Evolutionary conservation across 2,888 invertebrate genomes (phyloP), one percentile per base, ranked within the genome.

Genomic region (Unio delphinus): DNA sequence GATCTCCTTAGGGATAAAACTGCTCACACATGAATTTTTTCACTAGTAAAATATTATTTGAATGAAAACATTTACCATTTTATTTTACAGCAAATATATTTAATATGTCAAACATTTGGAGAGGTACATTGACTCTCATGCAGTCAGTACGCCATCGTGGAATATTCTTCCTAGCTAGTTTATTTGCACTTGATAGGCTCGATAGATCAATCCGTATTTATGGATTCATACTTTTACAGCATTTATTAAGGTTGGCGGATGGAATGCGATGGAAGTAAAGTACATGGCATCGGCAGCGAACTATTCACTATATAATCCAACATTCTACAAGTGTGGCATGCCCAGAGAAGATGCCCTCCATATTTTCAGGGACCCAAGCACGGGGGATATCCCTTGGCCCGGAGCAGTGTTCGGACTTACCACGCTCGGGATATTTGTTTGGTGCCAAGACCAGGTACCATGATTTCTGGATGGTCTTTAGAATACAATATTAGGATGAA

Each of bases 171-270:
- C 34, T 8, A 34, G 34, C 34, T 6, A 34, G 34, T 34, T 34
- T 34, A 34, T 34, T 34, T 34, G 7, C 34, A 7, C 7, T 15
- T 45, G 45, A 45, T 45, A 11, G 11, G 3, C 15, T 45, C 11
- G 11, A 45, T 15, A 45, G 45, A 45, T 15, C 45, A 11, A 45
- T 2, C 15, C 3, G 8, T 23, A 26, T 58, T 18, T n/a, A 45
- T 45, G 15, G 8, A 45, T 45, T 45, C 15, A 15, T 45, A 26
- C 11, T 6, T 62, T 63, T 68, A 20, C 57, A 80, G 80, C 78
- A 8, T 60, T 77, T 28, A 45, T 56, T 20, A 86, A 88, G 56
- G 90, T 91, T 20, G 92, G 91, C 4, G 92, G 92, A 0, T 91
- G 91, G 83, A 75, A 86, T 7, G 85, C 83, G 28, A 81, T 92